A percentile compares a stretch with the other conserved stretches of the same genome.
Evolutionary conservation across 2,797 vertebrate genomes (phyloP).

Genomic region (Anguilla anguilla): DNA sequence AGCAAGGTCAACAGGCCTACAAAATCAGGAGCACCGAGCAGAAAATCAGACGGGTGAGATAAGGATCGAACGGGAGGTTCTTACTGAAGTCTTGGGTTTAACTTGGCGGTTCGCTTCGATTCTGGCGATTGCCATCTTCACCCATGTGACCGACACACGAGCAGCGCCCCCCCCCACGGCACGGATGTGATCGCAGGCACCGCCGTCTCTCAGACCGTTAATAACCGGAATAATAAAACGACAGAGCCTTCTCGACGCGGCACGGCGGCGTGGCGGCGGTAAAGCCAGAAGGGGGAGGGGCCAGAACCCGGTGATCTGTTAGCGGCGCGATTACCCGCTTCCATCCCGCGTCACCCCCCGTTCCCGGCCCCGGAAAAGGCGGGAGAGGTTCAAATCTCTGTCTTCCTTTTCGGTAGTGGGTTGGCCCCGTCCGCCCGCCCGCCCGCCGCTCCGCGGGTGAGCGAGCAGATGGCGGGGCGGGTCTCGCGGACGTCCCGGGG

Average conservation of each 20-base stretch:
- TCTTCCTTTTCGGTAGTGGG: conserved; percentile 18
- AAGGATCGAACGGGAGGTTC: neutral
- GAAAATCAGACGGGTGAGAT: neutral
- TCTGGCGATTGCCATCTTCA: neutral
- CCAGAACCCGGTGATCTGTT: neutral
- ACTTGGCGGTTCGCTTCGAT: neutral
- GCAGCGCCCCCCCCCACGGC: neutral
- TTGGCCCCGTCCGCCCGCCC: conserved; percentile 26
- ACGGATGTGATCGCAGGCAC: neutral
- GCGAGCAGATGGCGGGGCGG: conserved; percentile 36
- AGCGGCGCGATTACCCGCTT: neutral
- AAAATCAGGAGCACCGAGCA: neutral
- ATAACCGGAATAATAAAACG: neutral
- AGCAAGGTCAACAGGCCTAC: neutral
- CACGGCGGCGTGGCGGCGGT: neutral
- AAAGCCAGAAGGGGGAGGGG: neutral
- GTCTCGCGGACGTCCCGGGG: conserved; percentile 24
- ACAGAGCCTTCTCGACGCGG: neutral
- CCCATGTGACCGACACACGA: neutral
- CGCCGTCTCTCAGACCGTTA: neutral
- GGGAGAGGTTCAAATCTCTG: conserved; percentile 20
- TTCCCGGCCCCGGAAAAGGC: neutral
- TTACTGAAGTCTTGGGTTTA: neutral
- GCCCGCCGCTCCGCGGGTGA: conserved; percentile 18
- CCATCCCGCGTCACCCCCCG: too few species aligned